Evolutionary conservation across 2,113 vertebrate species (phyloP), one percentile per base, ranked within the genome.

Genomic region (Scolopax mira): DNA sequence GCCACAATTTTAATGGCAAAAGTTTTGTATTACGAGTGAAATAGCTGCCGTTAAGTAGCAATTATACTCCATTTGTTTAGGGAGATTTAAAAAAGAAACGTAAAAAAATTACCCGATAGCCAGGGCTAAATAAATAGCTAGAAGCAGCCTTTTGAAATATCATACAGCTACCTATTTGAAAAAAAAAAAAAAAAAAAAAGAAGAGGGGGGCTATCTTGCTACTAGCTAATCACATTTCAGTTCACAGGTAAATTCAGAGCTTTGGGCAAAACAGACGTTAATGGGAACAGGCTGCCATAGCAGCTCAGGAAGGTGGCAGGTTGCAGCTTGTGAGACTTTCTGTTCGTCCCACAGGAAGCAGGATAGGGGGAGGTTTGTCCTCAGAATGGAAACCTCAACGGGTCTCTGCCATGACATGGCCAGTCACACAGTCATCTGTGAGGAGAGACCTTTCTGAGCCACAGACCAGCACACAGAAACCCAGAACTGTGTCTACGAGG

Each of bases 241-340:
- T 54, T 89, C 83, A 73, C 69, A 85, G 49, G 61, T 72, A 87
- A 92, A 85, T 93, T 81, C 84, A 65, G 64, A 87, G 83, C 73
- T 95, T 89, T 90, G 80, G 72, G 90, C 65, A 79, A 89, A 90
- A 92, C 35, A 90, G 39, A 41, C 18, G 0, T 69, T 69, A 75
- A 86, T 54, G 77, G 79, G 65, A 94, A 89, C 61, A 75, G 72
- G 52, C 69, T 80, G 71, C 33, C 52, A 64, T 18, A 64, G 48
- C 17, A 81, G 60, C 35, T 67, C 4, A 1, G 69, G 79, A 72
- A 54, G 58, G 66, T 3, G 2, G 31, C 69, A 80, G 73, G 75
- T 13, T 84, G 77, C 65, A 94, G 80, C 83, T 75, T 86, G 90
- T 0, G 7, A 83, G 15, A 13, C 35, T 48, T 71, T 75, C 80